Evolutionary conservation across 2,113 vertebrate species (phyloP), one percentile per base, ranked within the genome.

Genomic region (Macroglossus sobrinus): DNA sequence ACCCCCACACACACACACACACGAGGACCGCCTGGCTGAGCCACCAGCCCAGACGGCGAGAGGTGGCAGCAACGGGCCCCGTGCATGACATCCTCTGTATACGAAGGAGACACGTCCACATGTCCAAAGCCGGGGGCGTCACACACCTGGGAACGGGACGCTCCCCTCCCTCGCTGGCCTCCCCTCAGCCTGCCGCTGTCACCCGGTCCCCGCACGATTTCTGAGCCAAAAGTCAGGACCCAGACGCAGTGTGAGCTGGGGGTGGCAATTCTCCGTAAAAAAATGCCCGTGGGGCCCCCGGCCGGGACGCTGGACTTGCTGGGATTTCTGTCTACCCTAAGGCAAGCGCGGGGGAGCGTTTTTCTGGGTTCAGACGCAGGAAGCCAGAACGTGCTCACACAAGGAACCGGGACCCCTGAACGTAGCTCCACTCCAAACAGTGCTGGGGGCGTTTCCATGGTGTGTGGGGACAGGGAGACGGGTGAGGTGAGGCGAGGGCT

Each of bases 221-320:
- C 89, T 40, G 68, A n/a, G 59, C 69, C 45, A 7, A n/a, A 33
- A 15, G 18, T n/a, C 40, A 16, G 33, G 53, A 38, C 1, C 0
- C 0, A 0, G 13, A 11, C 1, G 3, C 21, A 3, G 43, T 18
- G 18, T 26, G 38, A 38, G 38, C 4, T 2, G 22, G 30, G 4
- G 18, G 50, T 4, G 38, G 47, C 8, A 0, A 47, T 18, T 55
- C 12, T 66, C 10, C 0, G 7, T 22, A 22, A 45, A n/a, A 74
- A n/a, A 53, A 47, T 16, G 50, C 50, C 15, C 8, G 1, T 16
- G 50, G 50, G 50, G 50, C 8, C 50, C 50, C 4, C 16, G 50
- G 50, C 5, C 50, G 7, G 1, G 50, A 50, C 15, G n/a, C 43
- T 16, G 15, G 22, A 63, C 13, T 30, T 30, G 15, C 61, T 19